Evolutionary conservation across 2,888 invertebrate species (phyloP), one percentile per base, ranked within the genome.

Genomic region (Diploptera punctata): DNA sequence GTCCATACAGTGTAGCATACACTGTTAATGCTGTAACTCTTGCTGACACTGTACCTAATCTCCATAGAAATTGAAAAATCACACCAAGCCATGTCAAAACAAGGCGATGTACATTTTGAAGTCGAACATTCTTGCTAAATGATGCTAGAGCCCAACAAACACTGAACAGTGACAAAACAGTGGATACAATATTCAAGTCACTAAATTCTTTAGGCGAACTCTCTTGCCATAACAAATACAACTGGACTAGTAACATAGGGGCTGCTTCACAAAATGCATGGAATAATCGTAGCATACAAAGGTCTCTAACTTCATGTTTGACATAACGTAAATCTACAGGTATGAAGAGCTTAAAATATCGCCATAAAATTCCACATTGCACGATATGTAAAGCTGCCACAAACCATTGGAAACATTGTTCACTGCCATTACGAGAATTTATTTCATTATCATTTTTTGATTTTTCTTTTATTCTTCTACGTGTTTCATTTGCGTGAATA

Each of bases 121-220:
- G 84, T 0, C 93, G 86, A 9, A 95, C 93, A 80, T 95, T 94
- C 84, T 95, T 95, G 81, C 93, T 94, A 82, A 95, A 96, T 77
- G 94, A 94, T 21, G 95, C 95, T 31, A 97, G 86, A 57, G 94
- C 93, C 96, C 96, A 96, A 80, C 95, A 95, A 61, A 95, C 91
- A 73, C 92, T 93, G 85, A 95, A 93, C 62, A 96, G 83, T 0
- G 94, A 94, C 1, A 95, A 83, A 0, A 90, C 89, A 3, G 94
- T 92, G 0, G 95, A 94, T 44, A 95, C 92, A 74, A 92, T 89
- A 78, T 93, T 91, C 74, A 95, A 82, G 81, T 94, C 92, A 18
- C 90, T 89, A 75, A 93, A 89, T 73, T 92, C 81, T 18, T 83
- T 82, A 1, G 80, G 79, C 13, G 79, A 78, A 5, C 81, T 75